Evolutionary conservation across 2,797 vertebrate species (phyloP), one percentile per base, ranked within the genome.

Genomic region (Numenius phaeopus): DNA sequence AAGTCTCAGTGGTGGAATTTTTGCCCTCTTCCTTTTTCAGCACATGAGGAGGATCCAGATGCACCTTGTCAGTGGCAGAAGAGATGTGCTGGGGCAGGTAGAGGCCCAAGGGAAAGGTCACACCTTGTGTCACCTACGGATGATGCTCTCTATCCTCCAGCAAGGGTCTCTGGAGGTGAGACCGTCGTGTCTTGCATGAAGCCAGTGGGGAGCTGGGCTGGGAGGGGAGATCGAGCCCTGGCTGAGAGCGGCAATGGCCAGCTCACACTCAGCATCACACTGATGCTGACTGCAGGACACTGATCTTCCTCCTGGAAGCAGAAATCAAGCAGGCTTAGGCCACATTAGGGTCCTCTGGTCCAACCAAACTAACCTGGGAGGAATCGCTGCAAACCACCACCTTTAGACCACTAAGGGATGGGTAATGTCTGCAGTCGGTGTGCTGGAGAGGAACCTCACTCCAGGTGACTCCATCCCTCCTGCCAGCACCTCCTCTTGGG

Each of bases 221-320:
- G 21, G 61, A 89, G 37, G 26, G 44, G n/a, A 72, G 10, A 7
- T 1, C 0, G 22, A 88, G 21, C 26, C 47, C n/a, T 32, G 46
- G 16, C 14, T 88, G 39, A 15, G 39, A 29, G 62, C 1, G 2
- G 29, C 20, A 52, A 39, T 1, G 1, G 5, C 20, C 65, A 40
- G 7, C 12, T 78, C 0, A 0, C 44, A 20, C 44, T 49, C 37
- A 49, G 37, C 81, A 54, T 57, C 29, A 4, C 1, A 2, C 30
- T 78, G 52, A n/a, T 15, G 44, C 30, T 20, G 54, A 9, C 57
- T 32, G 5, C 52, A 40, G 37, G 47, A 7, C 18, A 17, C 15
- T 13, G n/a, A 16, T 32, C 29, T 69, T 87, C 29, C 49, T 86
- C 32, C 58, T 27, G 13, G 47, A 50, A 23, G n/a, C 54, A 91